A percentile compares a stretch with the other conserved stretches of the same genome.
These are phyloP conservation scores for Ovibos moschatus DNA, from an alignment of 2,113 vertebrate genomes.

Conservation along the genomic window DNA sequence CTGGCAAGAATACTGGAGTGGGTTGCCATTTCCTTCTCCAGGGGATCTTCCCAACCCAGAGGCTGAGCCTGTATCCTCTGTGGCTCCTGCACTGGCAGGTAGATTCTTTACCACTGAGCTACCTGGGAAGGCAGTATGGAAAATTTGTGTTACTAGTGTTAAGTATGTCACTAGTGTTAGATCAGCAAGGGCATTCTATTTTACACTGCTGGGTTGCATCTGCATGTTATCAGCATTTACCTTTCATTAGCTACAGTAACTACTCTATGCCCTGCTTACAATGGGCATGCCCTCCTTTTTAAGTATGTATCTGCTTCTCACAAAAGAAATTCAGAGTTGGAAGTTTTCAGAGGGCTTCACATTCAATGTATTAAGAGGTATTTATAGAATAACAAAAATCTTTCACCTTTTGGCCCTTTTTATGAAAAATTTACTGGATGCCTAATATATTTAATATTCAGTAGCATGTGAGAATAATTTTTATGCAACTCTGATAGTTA, in stretches of 20 bases:
- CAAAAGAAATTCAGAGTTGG: conserved; percentile 28
- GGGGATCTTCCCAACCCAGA: background rate
- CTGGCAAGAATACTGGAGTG: background rate
- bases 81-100: background rate
- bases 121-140: background rate
- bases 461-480: conserved; percentile 98
- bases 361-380: conserved; percentile 69
- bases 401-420: conserved; percentile 82
- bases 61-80: background rate
- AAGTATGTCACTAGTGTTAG: background rate
- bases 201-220: conserved; percentile 31
- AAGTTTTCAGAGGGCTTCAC: conserved; percentile 41
- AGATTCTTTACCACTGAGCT: background rate
- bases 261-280: background rate
- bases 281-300: background rate
- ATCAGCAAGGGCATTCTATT: conserved; percentile 26
- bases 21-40: background rate
- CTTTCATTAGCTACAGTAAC: conserved; percentile 64
- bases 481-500: conserved; percentile 98
- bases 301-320: conserved; percentile 27
- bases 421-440: conserved; percentile 91
- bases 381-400: conserved; percentile 79
- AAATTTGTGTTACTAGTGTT: background rate
- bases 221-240: conserved; percentile 34
- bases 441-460: conserved; percentile 99